phyloP scores from a whole-genome alignment of 2,888 invertebrate genomes.

The Mesoligia furuncula region DNA sequence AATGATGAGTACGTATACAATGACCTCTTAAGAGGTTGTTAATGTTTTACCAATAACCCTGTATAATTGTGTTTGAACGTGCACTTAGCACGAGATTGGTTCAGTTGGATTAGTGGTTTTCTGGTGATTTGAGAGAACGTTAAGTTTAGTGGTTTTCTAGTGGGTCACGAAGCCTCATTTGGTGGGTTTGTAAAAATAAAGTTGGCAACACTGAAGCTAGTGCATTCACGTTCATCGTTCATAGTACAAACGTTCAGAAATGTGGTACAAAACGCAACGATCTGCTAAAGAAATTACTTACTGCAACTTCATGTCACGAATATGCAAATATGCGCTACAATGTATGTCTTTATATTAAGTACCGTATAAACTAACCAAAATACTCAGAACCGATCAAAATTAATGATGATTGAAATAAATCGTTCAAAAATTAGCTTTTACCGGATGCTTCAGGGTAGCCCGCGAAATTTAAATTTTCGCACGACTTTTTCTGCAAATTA shows the following conservation, averaged over 20 bases:
- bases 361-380: not conserved
- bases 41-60: no score
- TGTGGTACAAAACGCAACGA: not conserved
- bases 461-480: not conserved
- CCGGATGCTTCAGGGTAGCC: not conserved
- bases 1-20: no score
- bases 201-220: no score
- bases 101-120: no score
- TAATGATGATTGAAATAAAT: not conserved
- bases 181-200: no score
- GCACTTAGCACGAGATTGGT: no score
- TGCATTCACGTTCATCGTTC: constrained; percentile 1
- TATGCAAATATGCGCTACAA: not conserved
- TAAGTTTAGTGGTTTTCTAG: no score
- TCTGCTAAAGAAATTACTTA: not conserved
- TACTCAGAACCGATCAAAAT: not conserved
- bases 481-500: not conserved
- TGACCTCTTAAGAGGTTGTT: no score
- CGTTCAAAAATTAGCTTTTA: not conserved
- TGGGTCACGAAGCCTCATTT: no score
- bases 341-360: not conserved
- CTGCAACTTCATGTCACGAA: not conserved
- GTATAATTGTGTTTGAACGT: no score
- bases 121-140: no score
- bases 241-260: constrained; percentile 32